Conservation (phyloP, 2,113 vertebrate genomes). For the Sorex fumeus region DNA sequence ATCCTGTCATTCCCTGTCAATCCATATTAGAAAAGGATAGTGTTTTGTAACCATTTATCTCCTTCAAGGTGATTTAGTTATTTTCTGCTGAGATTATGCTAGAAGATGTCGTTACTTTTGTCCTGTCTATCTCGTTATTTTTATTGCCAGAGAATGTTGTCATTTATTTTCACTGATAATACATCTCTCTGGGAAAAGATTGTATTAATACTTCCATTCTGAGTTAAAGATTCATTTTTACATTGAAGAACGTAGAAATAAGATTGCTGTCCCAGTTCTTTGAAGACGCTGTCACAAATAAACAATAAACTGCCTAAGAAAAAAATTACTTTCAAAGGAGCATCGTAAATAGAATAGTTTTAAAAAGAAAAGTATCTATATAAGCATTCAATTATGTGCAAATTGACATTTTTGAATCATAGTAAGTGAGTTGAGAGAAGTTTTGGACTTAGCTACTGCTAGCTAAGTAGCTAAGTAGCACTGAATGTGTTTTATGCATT, state of each 20-base stretch:
- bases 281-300: slow-evolving; percentile 67
- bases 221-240: slow-evolving; percentile 69
- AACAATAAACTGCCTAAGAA: slow-evolving; percentile 65
- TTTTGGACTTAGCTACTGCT: slow-evolving; percentile 7
- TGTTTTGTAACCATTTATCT: slow-evolving; percentile 78
- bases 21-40: slow-evolving; percentile 74
- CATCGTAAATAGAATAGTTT: slow-evolving; percentile 52
- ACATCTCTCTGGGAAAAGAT: slow-evolving; percentile 74
- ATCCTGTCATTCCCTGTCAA: slow-evolving; percentile 67
- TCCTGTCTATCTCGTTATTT: slow-evolving; percentile 77
- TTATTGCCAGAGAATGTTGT: slow-evolving; percentile 78
- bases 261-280: slow-evolving; percentile 49
- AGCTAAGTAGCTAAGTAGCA: neutral
- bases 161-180: slow-evolving; percentile 80
- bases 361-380: slow-evolving; percentile 22
- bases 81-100: slow-evolving; percentile 79
- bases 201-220: slow-evolving; percentile 77
- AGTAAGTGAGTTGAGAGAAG: neutral
- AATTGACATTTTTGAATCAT: slow-evolving; percentile 40
- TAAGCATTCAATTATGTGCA: slow-evolving; percentile 53
- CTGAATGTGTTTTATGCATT: neutral
- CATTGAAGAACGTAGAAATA: slow-evolving; percentile 39
- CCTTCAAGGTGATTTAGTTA: slow-evolving; percentile 82
- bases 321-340: slow-evolving; percentile 50
- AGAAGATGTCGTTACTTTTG: slow-evolving; percentile 77